These are phyloP conservation scores for Phengaris alcon DNA, from an alignment of 2,888 invertebrate species.

Conservation along the genomic window DNA sequence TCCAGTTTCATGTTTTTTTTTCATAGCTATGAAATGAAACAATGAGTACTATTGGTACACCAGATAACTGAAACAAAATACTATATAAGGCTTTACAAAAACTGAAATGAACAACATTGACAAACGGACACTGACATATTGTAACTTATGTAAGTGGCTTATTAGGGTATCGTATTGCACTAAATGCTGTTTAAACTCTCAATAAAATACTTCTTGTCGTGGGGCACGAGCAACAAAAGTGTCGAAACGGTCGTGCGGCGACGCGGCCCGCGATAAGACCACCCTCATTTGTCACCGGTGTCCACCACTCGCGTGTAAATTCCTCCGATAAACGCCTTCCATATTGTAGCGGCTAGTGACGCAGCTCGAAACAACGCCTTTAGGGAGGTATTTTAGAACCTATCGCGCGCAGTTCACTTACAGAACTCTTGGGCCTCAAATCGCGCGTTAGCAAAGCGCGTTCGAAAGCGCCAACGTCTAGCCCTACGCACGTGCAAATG, in stretches of 20 bases:
- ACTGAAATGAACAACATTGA: neutral
- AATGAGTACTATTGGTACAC: neutral
- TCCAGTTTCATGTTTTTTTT: no score
- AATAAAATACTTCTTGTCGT: slow-evolving; percentile 38
- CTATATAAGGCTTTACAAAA: neutral
- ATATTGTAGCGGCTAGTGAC: slow-evolving; percentile 45
- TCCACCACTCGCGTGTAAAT: slow-evolving; percentile 69
- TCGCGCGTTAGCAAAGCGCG: neutral
- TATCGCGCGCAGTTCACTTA: no score
- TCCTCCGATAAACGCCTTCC: slow-evolving; percentile 67
- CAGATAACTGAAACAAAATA: neutral
- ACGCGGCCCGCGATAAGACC: slow-evolving; percentile 61
- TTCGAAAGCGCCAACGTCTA: neutral
- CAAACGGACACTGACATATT: neutral
- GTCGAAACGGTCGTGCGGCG: slow-evolving; percentile 45
- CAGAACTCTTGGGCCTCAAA: neutral
- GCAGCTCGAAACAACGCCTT: slow-evolving; percentile 33
- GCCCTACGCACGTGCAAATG: neutral
- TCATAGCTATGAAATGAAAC: neutral
- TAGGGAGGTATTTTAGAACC: neutral
- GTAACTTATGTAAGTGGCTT: slow-evolving; percentile 36
- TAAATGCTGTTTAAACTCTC: slow-evolving; percentile 44
- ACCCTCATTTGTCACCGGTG: slow-evolving; percentile 73
- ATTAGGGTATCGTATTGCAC: slow-evolving; percentile 54
- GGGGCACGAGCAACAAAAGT: slow-evolving; percentile 40